These are phyloP conservation scores for Chinchilla lanigera DNA, from an alignment of 2,113 vertebrate genomes.

Conservation along the genomic window DNA sequence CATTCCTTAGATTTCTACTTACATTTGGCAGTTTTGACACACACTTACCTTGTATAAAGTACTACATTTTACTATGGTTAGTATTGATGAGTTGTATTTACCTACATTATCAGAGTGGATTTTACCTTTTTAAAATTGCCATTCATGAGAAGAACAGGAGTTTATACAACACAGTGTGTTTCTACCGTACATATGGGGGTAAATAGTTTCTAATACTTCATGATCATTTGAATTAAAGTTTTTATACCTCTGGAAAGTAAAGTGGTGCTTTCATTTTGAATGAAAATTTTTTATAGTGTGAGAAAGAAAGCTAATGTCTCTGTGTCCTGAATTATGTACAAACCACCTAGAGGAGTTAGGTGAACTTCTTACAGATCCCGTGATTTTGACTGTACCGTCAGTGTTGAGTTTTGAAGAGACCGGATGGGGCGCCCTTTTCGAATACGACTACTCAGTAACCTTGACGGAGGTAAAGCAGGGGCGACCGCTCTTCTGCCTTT, in stretches of 20 bases:
- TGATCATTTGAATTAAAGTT: constrained; percentile 43
- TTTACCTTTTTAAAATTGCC: not conserved
- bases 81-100: not conserved
- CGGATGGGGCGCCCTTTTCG: not conserved
- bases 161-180: constrained; percentile 18
- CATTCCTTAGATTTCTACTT: constrained; percentile 9
- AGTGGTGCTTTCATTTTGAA: constrained; percentile 63
- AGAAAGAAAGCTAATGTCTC: constrained; percentile 21
- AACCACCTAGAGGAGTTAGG: constrained; percentile 33
- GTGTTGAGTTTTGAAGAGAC: constrained; percentile 24
- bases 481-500: not conserved
- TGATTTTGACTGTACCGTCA: constrained; percentile 44
- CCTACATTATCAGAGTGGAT: constrained; percentile 25
- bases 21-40: constrained; percentile 1
- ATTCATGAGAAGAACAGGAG: constrained; percentile 8
- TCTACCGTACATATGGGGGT: not conserved
- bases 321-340: constrained; percentile 26
- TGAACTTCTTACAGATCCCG: constrained; percentile 35
- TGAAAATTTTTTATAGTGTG: constrained; percentile 54
- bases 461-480: not conserved
- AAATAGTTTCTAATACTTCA: constrained; percentile 67
- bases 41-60: not conserved
- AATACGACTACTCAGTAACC: not conserved
- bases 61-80: not conserved
- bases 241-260: constrained; percentile 48